These are phyloP conservation scores for Heterodera schachtii DNA, from an alignment of 1,140 invertebrate genomes.

Conservation along the genomic window DNA sequence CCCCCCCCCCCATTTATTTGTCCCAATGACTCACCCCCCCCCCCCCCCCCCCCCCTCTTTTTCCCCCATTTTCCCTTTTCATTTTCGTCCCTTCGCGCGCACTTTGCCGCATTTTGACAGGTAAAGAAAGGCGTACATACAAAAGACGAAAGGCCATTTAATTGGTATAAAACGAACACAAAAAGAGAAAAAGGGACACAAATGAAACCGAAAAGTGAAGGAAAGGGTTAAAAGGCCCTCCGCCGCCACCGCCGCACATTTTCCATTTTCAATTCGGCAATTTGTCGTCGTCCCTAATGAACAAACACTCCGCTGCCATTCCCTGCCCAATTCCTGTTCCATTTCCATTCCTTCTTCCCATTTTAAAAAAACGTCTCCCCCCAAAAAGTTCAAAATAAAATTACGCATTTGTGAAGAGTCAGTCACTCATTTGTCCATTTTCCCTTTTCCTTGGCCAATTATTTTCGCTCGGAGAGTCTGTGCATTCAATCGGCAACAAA, in stretches of 20 bases:
- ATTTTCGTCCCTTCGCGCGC: background rate
- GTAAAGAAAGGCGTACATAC: background rate
- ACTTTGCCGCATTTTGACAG: background rate
- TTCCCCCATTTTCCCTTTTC: conserved; percentile 2
- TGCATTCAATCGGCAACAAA: background rate
- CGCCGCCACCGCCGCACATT: no score
- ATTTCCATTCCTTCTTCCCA: background rate
- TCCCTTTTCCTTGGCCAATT: background rate
- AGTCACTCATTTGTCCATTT: no score
- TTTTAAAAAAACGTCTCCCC: background rate
- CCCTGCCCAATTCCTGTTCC: background rate
- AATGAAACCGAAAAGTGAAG: no score
- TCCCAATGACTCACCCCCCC: background rate
- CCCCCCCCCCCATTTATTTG: background rate
- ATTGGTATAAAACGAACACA: no score
- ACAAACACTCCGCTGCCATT: background rate
- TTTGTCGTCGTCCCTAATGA: background rate
- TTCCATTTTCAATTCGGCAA: background rate
- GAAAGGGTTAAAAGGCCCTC: no score
- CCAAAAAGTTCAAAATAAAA: background rate
- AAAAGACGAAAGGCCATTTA: conserved; percentile 9
- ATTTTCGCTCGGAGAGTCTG: background rate
- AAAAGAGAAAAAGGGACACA: no score
- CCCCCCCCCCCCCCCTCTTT: background rate
- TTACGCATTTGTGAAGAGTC: background rate